Evolutionary conservation across 2,113 vertebrate species (phyloP).

Genomic region (Siniperca knerii): DNA sequence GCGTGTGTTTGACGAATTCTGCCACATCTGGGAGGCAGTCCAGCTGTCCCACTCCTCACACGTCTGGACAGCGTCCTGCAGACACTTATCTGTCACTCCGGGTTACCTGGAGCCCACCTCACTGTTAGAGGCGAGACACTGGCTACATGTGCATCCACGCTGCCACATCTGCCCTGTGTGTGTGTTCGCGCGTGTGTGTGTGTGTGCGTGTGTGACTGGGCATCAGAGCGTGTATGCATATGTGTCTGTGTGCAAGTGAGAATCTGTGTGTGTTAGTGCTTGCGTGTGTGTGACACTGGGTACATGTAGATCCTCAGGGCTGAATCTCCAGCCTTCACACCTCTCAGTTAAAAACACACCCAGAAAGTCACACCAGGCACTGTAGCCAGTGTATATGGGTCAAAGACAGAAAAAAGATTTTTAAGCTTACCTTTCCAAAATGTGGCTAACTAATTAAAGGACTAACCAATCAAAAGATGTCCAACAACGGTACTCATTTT

Average conservation of each 20-base stretch:
- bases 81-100: conserved; percentile 74
- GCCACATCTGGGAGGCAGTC: conserved; percentile 73
- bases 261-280: conserved; percentile 14
- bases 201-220: conserved; percentile 13
- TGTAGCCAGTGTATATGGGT: conserved; percentile 47
- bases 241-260: conserved; percentile 45
- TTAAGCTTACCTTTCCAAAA: not conserved
- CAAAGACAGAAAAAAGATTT: conserved; percentile 38
- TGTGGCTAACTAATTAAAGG: not conserved
- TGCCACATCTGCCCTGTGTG: conserved; percentile 48
- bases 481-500: not conserved
- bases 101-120: conserved; percentile 77
- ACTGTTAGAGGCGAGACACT: conserved; percentile 49
- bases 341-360: conserved; percentile 70
- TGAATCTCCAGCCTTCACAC: conserved; percentile 75
- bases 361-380: conserved; percentile 66
- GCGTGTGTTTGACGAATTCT: conserved; percentile 43
- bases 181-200: conserved; percentile 12
- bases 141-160: conserved; percentile 46
- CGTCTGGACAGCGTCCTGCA: conserved; percentile 64
- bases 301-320: conserved; percentile 72
- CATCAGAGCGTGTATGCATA: conserved; percentile 6
- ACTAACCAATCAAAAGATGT: not conserved
- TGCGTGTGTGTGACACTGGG: conserved; percentile 49
- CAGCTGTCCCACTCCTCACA: conserved; percentile 66